phyloP scores from a whole-genome alignment of 1,140 invertebrate species.

The Drosophila repleta region DNA sequence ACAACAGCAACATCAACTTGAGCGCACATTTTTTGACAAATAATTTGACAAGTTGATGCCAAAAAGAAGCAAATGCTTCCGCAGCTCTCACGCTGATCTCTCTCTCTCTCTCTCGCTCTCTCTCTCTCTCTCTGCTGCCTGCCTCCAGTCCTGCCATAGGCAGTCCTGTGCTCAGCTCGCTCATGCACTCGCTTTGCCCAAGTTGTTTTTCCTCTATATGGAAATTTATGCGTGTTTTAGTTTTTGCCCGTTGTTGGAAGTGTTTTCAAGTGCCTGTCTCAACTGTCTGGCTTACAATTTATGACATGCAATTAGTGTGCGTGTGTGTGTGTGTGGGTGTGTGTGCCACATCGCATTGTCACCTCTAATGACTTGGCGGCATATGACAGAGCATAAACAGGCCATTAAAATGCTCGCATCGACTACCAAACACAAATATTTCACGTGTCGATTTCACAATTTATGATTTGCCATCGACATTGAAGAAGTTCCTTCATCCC shows the following conservation, averaged over 20 bases:
- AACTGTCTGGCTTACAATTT: conserved; percentile 57
- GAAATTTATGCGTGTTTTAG: conserved; percentile 47
- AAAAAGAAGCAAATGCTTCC: conserved; percentile 33
- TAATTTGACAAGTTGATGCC: conserved; percentile 55
- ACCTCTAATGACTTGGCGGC: conserved; percentile 74
- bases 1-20: conserved; percentile 20
- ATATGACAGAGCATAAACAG: conserved; percentile 68
- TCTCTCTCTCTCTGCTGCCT: background rate
- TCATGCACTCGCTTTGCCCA: conserved; percentile 1
- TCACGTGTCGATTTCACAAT: conserved; percentile 54
- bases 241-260: conserved; percentile 39
- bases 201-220: conserved; percentile 33
- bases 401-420: conserved; percentile 64
- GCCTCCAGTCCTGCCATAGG: background rate
- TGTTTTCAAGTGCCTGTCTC: conserved; percentile 49
- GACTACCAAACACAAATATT: conserved; percentile 38
- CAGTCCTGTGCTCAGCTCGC: background rate
- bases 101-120: background rate
- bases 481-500: background rate
- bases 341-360: conserved; percentile 68
- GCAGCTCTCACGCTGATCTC: background rate
- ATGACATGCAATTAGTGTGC: conserved; percentile 66
- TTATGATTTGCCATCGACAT: conserved; percentile 35
- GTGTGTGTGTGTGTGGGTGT: conserved; percentile 14
- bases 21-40: conserved; percentile 40